Base-by-base conservation (phyloP, 2,797 vertebrate genomes). In the Enoplosus armatus region DNA sequence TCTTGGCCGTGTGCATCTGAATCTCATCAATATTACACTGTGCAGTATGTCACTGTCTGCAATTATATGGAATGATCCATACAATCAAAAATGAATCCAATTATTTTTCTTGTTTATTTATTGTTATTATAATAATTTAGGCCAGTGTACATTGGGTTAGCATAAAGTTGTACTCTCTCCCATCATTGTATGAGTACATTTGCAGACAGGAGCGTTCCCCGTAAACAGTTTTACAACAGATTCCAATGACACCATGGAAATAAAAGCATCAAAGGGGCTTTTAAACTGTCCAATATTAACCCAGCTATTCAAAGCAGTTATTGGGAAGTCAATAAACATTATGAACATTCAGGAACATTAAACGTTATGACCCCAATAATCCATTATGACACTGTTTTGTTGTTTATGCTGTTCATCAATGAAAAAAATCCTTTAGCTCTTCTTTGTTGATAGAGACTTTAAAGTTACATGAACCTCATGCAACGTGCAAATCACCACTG, bases 211-310 rank as follows among this genome's bases (percentile, higher is more conserved):
- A 41, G 24, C 6, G 1, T 3, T 16, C 37, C 50, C 48, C 53
- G 22, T 74, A 64, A 80, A 78, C 53, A 43, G 14, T 59, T 84
- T 83, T 68, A 86, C 39, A 78, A n/a, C 54, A 68, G 24, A 59
- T 31, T 56, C 54, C 58, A 56, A 41, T 56, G 62, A 60, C 18
- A 41, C n/a, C 11, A 14, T 45, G 22, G 11, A 82, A 79, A 79
- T 85, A 33, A 85, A 83, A 79, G 62, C 72, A 63, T 84, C 73
- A 80, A 59, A 66, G 20, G 9, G 20, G 18, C 15, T 79, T 90
- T 88, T 68, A 88, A 83, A 80, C 58, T 70, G 83, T 83, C 61
- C 50, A 58, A n/a, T 72, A 75, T 65, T 43, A 72, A 24, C 14
- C 8, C 4, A 7, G 45, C 68, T 71, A 70, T 74, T 84, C 56